These are phyloP conservation scores for Centrocercus urophasianus DNA, from an alignment of 2,113 vertebrate species.

Conservation along the genomic window DNA sequence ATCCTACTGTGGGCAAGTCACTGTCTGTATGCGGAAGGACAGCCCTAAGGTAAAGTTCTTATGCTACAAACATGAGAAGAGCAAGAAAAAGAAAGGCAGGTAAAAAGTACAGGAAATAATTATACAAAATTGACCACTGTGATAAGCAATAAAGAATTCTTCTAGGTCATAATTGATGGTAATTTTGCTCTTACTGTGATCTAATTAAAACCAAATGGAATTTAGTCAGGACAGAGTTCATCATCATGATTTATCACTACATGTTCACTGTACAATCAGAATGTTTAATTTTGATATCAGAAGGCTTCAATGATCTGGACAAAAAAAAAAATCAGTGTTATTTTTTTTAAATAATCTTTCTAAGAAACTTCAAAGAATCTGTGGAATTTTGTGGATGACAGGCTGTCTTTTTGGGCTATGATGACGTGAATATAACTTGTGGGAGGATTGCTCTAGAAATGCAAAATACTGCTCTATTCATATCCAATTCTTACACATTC, in stretches of 20 bases:
- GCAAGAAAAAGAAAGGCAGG: background rate
- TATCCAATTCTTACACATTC: background rate
- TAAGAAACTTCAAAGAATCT: background rate
- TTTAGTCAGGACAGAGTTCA: background rate
- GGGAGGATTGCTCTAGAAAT: background rate
- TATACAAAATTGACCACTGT: background rate
- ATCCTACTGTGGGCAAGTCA: background rate
- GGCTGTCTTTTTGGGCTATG: background rate
- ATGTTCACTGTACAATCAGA: background rate
- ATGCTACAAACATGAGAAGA: background rate
- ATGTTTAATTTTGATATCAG: background rate
- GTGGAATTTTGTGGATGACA: fast-evolving
- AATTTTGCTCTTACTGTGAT: background rate
- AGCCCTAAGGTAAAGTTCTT: background rate
- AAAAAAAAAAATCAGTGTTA: background rate
- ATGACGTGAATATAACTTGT: background rate
- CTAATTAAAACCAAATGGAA: background rate
- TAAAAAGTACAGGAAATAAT: background rate
- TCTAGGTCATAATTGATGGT: background rate
- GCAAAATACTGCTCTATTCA: background rate
- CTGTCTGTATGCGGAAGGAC: background rate
- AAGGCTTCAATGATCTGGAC: background rate
- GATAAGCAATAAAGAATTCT: background rate
- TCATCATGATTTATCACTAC: background rate
- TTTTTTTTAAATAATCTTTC: background rate